These are phyloP conservation scores for Corydoras sp. DNA, from an alignment of 2,113 vertebrate genomes.

Conservation along the genomic window DNA sequence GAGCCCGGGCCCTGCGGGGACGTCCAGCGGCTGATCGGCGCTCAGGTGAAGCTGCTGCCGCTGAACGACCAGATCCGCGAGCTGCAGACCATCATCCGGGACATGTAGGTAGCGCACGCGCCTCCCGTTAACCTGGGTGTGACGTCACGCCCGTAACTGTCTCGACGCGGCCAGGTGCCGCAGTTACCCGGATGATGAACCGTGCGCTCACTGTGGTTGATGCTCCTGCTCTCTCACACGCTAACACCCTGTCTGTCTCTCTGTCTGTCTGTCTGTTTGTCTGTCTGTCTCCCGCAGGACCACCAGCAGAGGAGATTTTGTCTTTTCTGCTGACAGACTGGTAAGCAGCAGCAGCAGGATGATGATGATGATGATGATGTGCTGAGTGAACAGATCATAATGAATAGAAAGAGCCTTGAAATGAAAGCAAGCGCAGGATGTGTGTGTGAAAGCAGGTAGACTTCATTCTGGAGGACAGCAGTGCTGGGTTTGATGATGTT, in stretches of 20 bases:
- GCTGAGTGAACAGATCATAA: too few species aligned
- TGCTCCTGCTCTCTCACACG: too few species aligned
- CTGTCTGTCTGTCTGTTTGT: conserved; percentile 5
- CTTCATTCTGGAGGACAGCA: too few species aligned
- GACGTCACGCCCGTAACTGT: background rate
- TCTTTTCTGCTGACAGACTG: conserved; percentile 84
- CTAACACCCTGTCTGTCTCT: too few species aligned
- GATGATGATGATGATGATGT: too few species aligned
- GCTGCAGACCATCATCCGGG: conserved; percentile 77
- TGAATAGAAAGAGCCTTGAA: too few species aligned
- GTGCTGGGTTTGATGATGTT: too few species aligned
- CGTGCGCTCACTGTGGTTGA: too few species aligned
- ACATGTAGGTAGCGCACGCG: conserved; percentile 61
- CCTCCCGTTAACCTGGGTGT: background rate
- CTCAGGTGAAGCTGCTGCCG: conserved; percentile 72
- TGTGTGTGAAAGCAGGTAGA: too few species aligned
- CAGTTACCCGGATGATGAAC: conserved; percentile 16
- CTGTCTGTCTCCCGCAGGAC: conserved; percentile 29
- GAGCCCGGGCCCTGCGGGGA: conserved; percentile 3
- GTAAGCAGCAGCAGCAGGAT: conserved; percentile 51
- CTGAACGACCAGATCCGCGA: conserved; percentile 80
- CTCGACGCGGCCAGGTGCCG: conserved; percentile 39
- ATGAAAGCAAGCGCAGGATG: too few species aligned
- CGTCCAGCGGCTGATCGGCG: conserved; percentile 43
- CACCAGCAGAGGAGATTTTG: conserved; percentile 76